Conservation (phyloP, 2,113 vertebrate species). For the Neofelis nebulosa region DNA sequence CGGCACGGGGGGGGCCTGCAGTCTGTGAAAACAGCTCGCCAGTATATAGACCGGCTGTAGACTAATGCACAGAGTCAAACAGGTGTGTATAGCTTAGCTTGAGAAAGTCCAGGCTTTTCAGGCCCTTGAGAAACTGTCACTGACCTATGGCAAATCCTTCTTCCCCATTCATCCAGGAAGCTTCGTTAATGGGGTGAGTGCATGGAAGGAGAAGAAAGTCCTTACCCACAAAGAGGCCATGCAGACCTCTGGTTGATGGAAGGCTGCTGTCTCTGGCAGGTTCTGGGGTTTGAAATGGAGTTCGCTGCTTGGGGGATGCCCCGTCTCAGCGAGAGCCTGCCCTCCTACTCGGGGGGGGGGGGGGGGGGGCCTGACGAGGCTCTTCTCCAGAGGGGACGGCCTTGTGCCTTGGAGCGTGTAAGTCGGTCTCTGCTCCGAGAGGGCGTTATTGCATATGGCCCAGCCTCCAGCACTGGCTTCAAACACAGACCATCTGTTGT, state of each 20-base stretch:
- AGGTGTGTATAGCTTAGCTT: not conserved
- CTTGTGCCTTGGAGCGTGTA: not conserved
- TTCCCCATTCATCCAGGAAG: not conserved
- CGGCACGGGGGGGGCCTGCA: too few species aligned
- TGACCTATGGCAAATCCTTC: not conserved
- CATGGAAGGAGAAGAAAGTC: not conserved
- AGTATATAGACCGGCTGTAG: not conserved
- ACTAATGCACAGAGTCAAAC: not conserved
- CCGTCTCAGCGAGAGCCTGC: not conserved
- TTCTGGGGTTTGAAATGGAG: not conserved
- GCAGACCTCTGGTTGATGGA: not conserved
- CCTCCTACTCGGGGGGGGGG: accelerated
- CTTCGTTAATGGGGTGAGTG: too few species aligned
- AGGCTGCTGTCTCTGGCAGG: not conserved
- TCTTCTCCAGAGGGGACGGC: not conserved
- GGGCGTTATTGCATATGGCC: not conserved
- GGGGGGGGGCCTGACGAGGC: not conserved
- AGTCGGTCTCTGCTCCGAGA: not conserved
- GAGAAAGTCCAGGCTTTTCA: not conserved
- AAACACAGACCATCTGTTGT: not conserved
- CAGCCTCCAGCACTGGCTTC: not conserved
- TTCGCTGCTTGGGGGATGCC: not conserved
- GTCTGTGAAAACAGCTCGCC: not conserved
- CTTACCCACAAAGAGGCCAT: not conserved
- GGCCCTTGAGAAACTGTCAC: not conserved